Base-by-base conservation (phyloP, 2,113 vertebrate genomes). In the Notothenia rossii region DNA sequence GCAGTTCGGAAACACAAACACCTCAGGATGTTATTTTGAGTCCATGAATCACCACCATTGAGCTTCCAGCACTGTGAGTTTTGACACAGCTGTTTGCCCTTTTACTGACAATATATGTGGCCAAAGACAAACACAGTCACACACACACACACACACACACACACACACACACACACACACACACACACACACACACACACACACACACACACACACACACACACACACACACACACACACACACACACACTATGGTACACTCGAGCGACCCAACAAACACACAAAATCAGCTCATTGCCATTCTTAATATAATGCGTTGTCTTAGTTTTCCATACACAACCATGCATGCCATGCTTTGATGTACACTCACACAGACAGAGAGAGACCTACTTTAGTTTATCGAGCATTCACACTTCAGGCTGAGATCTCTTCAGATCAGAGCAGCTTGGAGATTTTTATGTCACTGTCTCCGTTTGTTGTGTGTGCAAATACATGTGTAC, bases 21-120 rank as follows among this genome's bases (percentile, higher is more conserved):
- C 65, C 66, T 81, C 71, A 1, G 46, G 67, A 58, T 84, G 88
- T 92, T 94, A 94, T 94, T 95, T 93, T 91, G 69, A 90, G 80
- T 80, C 48, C 40, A 60, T 91, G 91, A 92, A 90, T 93, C 89
- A 93, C 49, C 73, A 86, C 84, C 72, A 81, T 72, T 55, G 71
- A 93, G 90, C 86, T 84, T 85, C 67, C 64, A 79, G 83, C 80
- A 66, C 73, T 79, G 82, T 59, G 81, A 73, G 75, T 85, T 90
- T 90, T 72, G 79, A 84, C 82, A 68, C 90, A 91, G 91, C 89
- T 92, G 91, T 86, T 86, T 82, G 55, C 75, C 36, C 53, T 83
- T 69, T 81, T 67, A 84, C 64, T 83, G 74, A 67, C 49, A 79
- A 56, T 71, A 36, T 58, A 43, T 71, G 53, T n/a, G 22, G 51